These are phyloP conservation scores for Heliangelus exortis DNA, from an alignment of 2,797 vertebrate genomes.

Conservation along the genomic window DNA sequence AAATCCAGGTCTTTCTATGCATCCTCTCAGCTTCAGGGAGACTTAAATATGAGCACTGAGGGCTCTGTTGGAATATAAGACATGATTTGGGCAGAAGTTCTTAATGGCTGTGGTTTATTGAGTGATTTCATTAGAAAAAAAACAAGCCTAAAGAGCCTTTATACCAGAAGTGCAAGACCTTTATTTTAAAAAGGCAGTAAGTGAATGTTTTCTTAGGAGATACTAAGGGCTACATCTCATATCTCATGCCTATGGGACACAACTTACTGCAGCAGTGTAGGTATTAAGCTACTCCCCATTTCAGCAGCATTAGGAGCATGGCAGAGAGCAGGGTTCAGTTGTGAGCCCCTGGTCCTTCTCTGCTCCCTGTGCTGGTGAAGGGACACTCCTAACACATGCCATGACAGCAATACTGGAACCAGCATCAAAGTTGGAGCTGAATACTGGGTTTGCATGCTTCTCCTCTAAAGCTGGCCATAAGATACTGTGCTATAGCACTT, in stretches of 20 bases:
- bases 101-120: not conserved
- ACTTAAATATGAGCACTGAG: not conserved
- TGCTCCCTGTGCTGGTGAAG: not conserved
- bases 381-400: not conserved
- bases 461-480: not conserved
- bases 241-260: not conserved
- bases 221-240: not conserved
- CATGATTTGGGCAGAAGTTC: not conserved
- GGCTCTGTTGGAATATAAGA: not conserved
- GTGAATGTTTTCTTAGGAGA: not conserved
- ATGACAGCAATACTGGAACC: not conserved
- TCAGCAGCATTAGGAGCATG: not conserved
- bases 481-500: not conserved
- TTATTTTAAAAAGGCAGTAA: not conserved
- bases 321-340: not conserved
- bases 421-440: not conserved
- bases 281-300: not conserved
- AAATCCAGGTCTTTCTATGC: not conserved
- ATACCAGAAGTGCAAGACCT: not conserved
- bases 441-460: not conserved
- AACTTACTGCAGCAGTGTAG: rapidly evolving
- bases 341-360: rapidly evolving
- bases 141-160: not conserved
- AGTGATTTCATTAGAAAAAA: not conserved
- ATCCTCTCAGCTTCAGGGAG: not conserved